phyloP scores from a whole-genome alignment of 2,113 vertebrate species.

The Proteles cristata region DNA sequence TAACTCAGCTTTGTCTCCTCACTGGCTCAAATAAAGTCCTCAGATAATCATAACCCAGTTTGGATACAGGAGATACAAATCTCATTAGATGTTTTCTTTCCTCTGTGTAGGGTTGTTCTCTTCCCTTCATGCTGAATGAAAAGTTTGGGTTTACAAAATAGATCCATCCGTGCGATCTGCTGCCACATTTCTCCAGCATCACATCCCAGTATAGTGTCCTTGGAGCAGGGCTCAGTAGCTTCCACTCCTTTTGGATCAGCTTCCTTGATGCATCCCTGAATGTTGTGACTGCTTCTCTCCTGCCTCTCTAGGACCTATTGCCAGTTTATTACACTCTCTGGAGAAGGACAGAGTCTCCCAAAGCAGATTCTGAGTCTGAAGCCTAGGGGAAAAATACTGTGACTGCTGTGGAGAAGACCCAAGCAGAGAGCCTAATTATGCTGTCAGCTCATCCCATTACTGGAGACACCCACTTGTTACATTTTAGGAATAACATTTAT shows the following conservation, averaged over 20 bases:
- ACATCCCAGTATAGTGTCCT: background rate
- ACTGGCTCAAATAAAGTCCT: background rate
- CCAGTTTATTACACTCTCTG: background rate
- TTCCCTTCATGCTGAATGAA: background rate
- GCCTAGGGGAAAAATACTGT: background rate
- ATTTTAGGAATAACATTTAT: background rate
- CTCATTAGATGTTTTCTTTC: background rate
- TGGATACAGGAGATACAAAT: background rate
- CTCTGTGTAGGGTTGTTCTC: background rate
- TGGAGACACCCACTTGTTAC: background rate
- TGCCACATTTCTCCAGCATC: background rate
- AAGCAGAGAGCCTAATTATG: background rate
- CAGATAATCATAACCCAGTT: background rate
- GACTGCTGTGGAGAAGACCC: background rate
- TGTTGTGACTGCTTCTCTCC: background rate
- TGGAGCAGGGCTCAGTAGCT: background rate
- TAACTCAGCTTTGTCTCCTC: background rate
- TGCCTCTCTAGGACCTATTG: background rate
- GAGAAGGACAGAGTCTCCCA: background rate
- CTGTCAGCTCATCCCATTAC: background rate
- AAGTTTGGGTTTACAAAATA: conserved; percentile 21
- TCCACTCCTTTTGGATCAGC: background rate
- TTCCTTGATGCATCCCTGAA: background rate
- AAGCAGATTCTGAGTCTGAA: conserved; percentile 15
- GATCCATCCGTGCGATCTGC: background rate